Percentiles rank a stretch among this genome's conserved stretches.
These are phyloP conservation scores for Sus scrofa DNA, from an alignment of 2,113 vertebrate genomes.

Conservation along the genomic window T2T-Sscrofa CM000817.6:161686501-161687000, in stretches of 20 bases:
- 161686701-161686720: rapidly evolving
- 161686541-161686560: not conserved
- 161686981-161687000: not conserved
- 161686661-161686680: not conserved
- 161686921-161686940: not conserved
- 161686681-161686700: rapidly evolving
- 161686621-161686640: not conserved
- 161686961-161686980: not conserved
- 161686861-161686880: conserved; percentile 72
- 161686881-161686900: not conserved
- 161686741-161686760: conserved; percentile 73
- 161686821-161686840: conserved; percentile 73
- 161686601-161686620: not conserved
- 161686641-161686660: rapidly evolving
- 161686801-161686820: conserved; percentile 77
- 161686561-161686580: not conserved
- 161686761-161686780: conserved; percentile 73
- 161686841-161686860: conserved; percentile 82
- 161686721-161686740: conserved; percentile 70
- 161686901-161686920: not conserved
- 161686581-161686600: not conserved
- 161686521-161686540: not conserved
- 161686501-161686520: not conserved
- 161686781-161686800: conserved; percentile 81
- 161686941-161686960: not conserved